Conservation (phyloP, 2,113 vertebrate species). For the Megaleporinus macrocephalus region DNA sequence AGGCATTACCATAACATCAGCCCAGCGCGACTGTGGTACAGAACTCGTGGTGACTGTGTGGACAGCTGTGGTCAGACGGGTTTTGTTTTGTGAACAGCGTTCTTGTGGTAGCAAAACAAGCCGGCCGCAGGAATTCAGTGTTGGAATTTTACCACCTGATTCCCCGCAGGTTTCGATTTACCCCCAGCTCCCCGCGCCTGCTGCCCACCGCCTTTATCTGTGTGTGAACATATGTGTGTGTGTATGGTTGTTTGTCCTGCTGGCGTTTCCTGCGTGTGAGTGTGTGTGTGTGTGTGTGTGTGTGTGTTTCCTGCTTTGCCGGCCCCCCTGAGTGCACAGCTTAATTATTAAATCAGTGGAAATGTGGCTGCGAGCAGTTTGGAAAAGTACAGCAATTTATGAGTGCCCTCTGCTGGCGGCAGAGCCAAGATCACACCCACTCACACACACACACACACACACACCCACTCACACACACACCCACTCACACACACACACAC, state of each 20-base stretch:
- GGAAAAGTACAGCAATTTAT: constrained; percentile 28
- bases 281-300: constrained; percentile 37
- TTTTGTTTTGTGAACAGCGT: not conserved
- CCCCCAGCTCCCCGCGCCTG: constrained; percentile 28
- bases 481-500: constrained; percentile 10
- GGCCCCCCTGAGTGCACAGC: constrained; percentile 37
- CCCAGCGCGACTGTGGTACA: not conserved
- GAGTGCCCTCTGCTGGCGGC: constrained; percentile 56
- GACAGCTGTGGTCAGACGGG: not conserved
- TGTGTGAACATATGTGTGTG: constrained; percentile 34
- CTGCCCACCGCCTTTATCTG: constrained; percentile 49
- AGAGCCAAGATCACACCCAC: not conserved
- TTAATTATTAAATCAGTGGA: constrained; percentile 56
- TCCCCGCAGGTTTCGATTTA: constrained; percentile 4
- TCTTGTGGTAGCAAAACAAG: not conserved
- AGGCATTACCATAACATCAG: not conserved
- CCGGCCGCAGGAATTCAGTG: not conserved
- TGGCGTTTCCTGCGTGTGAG: constrained; percentile 42
- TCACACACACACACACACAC: constrained; percentile 8
- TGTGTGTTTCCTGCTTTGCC: constrained; percentile 44
- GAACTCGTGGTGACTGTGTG: not conserved
- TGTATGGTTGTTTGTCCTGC: constrained; percentile 37
- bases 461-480: not conserved
- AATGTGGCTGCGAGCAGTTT: constrained; percentile 22
- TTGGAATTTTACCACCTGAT: not conserved